A percentile compares a stretch with the other conserved stretches of the same genome.
phyloP scores from a whole-genome alignment of 2,888 invertebrate genomes.

The Pilophorus perplexus region DNA sequence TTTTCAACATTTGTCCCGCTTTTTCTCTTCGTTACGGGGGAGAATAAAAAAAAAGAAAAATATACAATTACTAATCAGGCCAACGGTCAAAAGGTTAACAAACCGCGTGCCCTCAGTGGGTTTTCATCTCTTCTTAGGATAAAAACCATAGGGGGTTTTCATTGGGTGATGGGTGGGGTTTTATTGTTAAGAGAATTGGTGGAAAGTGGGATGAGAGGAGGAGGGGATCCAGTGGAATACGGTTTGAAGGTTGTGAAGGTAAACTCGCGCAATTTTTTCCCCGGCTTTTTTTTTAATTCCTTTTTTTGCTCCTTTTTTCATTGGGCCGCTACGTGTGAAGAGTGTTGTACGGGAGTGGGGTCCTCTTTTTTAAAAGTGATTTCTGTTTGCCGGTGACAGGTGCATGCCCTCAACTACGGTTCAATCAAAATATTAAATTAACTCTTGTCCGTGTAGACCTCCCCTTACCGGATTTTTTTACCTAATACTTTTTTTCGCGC shows the following conservation, averaged over 20 bases:
- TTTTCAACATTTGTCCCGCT: neutral
- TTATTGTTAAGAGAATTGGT: conserved; percentile 5
- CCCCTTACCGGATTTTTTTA: conserved; percentile 23
- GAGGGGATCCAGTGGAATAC: neutral
- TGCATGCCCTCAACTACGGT: conserved; percentile 40
- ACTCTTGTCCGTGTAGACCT: conserved; percentile 29
- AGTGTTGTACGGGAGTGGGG: too few relatives aligned
- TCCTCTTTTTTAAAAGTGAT: conserved; percentile 35
- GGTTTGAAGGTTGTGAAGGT: neutral
- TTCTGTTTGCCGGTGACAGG: conserved; percentile 39
- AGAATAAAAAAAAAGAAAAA: conserved; percentile 3
- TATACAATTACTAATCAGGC: conserved; percentile 33
- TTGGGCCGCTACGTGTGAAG: conserved; percentile 33
- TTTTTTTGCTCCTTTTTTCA: conserved; percentile 11
- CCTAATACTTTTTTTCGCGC: conserved; percentile 1
- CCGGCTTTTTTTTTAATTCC: neutral
- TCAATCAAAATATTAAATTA: conserved; percentile 41
- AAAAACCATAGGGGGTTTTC: neutral
- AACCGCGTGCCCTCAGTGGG: conserved; percentile 13
- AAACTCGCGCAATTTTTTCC: neutral
- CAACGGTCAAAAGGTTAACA: conserved; percentile 39
- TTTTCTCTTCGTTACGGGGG: neutral
- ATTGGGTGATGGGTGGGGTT: neutral
- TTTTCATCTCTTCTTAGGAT: neutral
- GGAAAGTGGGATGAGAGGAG: neutral